phyloP scores from a whole-genome alignment of 2,113 vertebrate species.

The Struthidea cinerea region DNA sequence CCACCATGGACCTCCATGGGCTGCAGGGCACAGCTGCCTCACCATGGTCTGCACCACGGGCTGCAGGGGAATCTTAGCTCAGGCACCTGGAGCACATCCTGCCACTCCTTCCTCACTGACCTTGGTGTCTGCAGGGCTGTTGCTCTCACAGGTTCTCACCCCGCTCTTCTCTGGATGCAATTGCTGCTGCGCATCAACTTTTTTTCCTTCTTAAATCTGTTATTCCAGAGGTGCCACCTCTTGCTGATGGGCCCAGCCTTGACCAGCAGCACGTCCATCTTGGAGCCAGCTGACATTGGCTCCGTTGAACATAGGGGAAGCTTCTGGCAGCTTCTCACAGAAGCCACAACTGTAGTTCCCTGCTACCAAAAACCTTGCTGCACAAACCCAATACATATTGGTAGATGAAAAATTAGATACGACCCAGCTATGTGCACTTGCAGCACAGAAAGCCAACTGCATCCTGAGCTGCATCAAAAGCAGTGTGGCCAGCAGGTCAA shows the following conservation, averaged over 20 bases:
- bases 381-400: not conserved
- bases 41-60: not conserved
- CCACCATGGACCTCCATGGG: not conserved
- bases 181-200: not conserved
- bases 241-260: not conserved
- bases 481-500: not conserved
- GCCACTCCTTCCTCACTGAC: not conserved
- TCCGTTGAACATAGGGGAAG: not conserved
- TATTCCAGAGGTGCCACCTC: not conserved
- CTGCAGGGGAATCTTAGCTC: not conserved
- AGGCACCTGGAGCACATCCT: not conserved
- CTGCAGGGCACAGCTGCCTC: not conserved
- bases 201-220: not conserved
- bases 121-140: not conserved
- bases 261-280: accelerated
- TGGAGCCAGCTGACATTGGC: not conserved
- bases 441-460: not conserved
- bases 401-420: not conserved
- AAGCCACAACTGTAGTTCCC: not conserved
- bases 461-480: not conserved
- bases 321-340: not conserved
- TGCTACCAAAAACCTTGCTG: not conserved
- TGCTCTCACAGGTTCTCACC: not conserved
- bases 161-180: not conserved
- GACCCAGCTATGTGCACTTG: not conserved